phyloP scores from a whole-genome alignment of 2,113 vertebrate genomes.

The Scolopax mira region DNA sequence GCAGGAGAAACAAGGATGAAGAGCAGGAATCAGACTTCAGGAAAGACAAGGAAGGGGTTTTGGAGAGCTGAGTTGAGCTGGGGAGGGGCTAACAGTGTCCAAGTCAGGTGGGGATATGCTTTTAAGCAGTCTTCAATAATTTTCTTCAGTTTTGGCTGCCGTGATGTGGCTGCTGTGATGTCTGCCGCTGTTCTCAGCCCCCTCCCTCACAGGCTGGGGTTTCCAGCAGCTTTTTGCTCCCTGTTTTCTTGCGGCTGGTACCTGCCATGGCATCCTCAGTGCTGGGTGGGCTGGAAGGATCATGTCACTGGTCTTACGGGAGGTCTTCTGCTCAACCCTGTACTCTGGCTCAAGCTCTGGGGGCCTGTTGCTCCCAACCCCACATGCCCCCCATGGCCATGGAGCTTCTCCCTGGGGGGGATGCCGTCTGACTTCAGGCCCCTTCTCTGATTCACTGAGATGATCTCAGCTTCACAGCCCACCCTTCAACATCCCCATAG shows the following conservation, averaged over 20 bases:
- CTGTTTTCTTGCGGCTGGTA: too few species aligned
- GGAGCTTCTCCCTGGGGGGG: neutral
- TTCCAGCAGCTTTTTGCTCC: neutral
- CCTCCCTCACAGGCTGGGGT: rapidly evolving
- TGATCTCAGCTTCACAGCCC: rapidly evolving
- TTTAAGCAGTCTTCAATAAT: neutral
- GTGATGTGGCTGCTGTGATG: rapidly evolving
- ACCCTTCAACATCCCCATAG: rapidly evolving
- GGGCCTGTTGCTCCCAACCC: neutral
- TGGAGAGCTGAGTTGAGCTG: neutral
- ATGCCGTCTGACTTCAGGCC: rapidly evolving
- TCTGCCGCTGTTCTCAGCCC: neutral
- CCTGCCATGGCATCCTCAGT: rapidly evolving
- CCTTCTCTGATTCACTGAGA: neutral
- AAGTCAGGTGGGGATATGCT: too few species aligned
- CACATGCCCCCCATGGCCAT: rapidly evolving
- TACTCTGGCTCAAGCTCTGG: rapidly evolving
- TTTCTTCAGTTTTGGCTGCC: neutral
- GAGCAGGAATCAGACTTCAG: neutral
- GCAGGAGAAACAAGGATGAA: neutral
- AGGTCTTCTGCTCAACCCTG: rapidly evolving
- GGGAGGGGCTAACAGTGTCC: neutral
- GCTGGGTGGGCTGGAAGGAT: neutral
- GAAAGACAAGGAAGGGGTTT: neutral
- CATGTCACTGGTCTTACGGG: rapidly evolving